These are phyloP conservation scores for Meghimatium bilineatum DNA, from an alignment of 2,888 invertebrate genomes.

Conservation along the genomic window DNA sequence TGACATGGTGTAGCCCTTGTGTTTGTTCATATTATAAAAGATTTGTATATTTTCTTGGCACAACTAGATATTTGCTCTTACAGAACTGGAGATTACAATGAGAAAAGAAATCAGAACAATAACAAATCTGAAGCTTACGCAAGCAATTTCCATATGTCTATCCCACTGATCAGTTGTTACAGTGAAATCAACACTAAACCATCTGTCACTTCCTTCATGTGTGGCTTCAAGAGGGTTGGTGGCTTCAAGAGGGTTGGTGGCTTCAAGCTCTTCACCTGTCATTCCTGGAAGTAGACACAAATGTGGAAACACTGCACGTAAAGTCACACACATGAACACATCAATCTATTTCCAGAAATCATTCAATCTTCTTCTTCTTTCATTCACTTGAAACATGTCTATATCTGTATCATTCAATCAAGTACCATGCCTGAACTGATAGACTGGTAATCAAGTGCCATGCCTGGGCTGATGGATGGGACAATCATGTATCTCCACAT, in stretches of 20 bases:
- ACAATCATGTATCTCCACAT: no score
- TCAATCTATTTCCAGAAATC: no score
- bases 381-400: no score
- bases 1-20: no score
- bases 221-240: background rate
- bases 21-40: background rate
- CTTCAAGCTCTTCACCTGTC: conserved; percentile 40
- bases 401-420: no score
- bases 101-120: background rate
- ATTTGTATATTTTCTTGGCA: background rate
- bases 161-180: conserved; percentile 39
- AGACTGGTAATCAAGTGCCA: no score
- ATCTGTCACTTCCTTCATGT: background rate
- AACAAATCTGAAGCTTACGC: conserved; percentile 23
- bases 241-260: background rate
- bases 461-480: no score
- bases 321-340: background rate
- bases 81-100: background rate
- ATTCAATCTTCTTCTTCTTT: no score
- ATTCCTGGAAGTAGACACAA: conserved; percentile 23
- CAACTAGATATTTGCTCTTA: background rate
- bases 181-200: conserved; percentile 30
- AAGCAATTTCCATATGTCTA: conserved; percentile 41
- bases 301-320: background rate
- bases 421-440: no score